Evolutionary conservation across 2,113 vertebrate species (phyloP), one percentile per base, ranked within the genome.

Genomic region (Origma solitaria): DNA sequence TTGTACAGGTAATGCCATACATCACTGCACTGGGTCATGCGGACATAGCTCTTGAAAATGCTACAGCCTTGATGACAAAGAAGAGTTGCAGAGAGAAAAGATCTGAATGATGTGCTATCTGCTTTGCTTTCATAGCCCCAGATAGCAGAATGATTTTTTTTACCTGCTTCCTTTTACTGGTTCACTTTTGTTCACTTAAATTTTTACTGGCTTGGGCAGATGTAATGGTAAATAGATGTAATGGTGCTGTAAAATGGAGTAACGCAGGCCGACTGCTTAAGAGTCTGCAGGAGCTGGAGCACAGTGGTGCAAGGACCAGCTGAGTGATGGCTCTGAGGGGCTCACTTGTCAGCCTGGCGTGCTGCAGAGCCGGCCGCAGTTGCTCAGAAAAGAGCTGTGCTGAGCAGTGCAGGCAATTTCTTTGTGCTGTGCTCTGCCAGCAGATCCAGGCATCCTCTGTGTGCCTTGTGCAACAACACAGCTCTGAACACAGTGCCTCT

Each of bases 351-450:
- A 66, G 23, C 33, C 68, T 53, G 92, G 44, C 0, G 5, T 33
- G 24, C 40, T 54, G 16, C 19, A 71, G 44, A 87, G 25, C 21
- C 37, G 40, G 3, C 14, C 0, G 0, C n/a, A 35, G 42, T 2
- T 1, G 0, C 40, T 53, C n/a, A 38, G 54, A 30, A 53, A 42
- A 72, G 19, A 68, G 13, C 30, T 47, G 35, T 0, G 0, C 35
- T 38, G 50, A 44, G 58, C 27, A 4, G 2, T 11, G 35, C 0
- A 1, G 13, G 13, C 0, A 19, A 45, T 18, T 45, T 45, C 44
- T 87, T 49, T 44, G 31, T 78, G 23, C 49, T 40, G 27, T 0
- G 5, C 22, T 82, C 37, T 49, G 18, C 42, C 10, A 1, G 53
- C 50, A 82, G 79, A 90, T 35, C 50, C 15, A 57, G 49, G 20